Base-by-base conservation (phyloP, 2,113 vertebrate species). In the Sinocyclocheilus grahami region DNA sequence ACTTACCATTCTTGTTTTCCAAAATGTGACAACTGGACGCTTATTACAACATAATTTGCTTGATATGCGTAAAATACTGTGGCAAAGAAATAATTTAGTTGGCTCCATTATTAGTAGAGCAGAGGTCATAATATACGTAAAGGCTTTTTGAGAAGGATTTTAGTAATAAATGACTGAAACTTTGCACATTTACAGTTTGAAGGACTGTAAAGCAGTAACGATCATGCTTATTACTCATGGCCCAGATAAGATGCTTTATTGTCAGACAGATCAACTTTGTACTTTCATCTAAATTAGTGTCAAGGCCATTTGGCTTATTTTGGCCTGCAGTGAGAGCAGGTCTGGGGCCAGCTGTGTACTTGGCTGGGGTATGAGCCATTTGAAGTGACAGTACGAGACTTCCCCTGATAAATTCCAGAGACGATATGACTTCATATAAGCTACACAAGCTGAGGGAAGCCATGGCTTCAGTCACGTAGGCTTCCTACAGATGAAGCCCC, bases 181-280 rank as follows among this genome's bases (percentile, higher is more conserved):
- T 91, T 92, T 89, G 91, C 86, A 33, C 87, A 20, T 58, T 24
- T 77, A 39, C 74, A 60, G 5, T 80, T 46, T 30, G 46, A 48
- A 48, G 46, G 13, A 82, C 39, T 53, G 10, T 85, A 63, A 65
- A 80, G 74, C 48, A 30, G 14, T 85, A 74, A 72, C 75, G 78
- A 77, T 80, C 85, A 60, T 62, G 24, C 13, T 37, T 27, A 46
- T 82, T 77, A 74, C 78, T 84, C 37, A 58, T 71, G 86, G 22
- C 74, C 24, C 37, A 67, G 77, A 83, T 88, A 82, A 87, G 39
- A 60, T 82, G 69, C 14, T 75, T 81, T 65, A 37, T 83, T 83
- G 53, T 22, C 12, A 82, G 48, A 27, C 16, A 37, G 62, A 82
- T 3, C 67, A 62, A 69, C 80, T 51, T 33, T 82, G 80, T 33